These are phyloP conservation scores for Cynopterus sphinx DNA, from an alignment of 2,797 vertebrate species.

Conservation along the genomic window DNA sequence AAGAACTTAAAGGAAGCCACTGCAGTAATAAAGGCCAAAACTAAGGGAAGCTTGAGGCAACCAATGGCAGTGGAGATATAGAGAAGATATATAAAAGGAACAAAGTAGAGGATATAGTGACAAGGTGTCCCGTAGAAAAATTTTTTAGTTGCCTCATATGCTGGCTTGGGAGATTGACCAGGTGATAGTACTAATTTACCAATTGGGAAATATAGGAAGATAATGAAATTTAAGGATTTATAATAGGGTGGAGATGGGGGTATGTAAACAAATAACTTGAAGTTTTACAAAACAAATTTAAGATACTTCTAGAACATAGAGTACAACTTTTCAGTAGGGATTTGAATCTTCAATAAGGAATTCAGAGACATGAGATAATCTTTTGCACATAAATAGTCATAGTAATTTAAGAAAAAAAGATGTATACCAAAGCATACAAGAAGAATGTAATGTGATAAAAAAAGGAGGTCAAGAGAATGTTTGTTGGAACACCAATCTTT, in stretches of 20 bases:
- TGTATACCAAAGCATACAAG: neutral
- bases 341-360: constrained; percentile 6
- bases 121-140: neutral
- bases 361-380: neutral
- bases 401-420: neutral
- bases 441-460: neutral
- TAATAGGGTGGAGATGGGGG: neutral
- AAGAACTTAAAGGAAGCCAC: neutral
- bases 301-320: neutral
- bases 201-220: neutral
- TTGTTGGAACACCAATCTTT: neutral
- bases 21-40: neutral
- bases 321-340: neutral
- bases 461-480: neutral
- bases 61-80: neutral
- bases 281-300: neutral
- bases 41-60: neutral
- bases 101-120: neutral
- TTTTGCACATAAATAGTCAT: neutral
- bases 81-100: neutral
- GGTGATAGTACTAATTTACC: neutral
- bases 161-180: neutral
- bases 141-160: neutral
- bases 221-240: neutral
- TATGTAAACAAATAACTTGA: neutral